Percentiles rank a stretch among this genome's conserved stretches.
Conservation (phyloP, 2,888 invertebrate species). For the Alentia gelatinosa region DNA sequence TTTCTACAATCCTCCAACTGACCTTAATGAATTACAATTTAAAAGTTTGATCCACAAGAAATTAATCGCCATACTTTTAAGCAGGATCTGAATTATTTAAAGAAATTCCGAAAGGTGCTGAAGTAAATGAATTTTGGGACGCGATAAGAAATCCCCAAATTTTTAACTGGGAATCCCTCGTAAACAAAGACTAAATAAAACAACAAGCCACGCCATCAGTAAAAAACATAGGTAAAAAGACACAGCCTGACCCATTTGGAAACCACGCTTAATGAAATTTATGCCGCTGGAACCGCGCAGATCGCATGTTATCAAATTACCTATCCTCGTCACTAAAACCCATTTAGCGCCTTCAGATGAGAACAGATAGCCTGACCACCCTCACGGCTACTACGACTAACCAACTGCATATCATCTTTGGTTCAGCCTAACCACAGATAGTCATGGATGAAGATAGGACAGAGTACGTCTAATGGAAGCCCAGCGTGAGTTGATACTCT, state of each 20-base stretch:
- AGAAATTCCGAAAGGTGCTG: background rate
- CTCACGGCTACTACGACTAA: too few relatives aligned
- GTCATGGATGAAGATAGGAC: background rate
- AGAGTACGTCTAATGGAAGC: background rate
- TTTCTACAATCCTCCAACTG: too few relatives aligned
- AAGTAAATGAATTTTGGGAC: background rate
- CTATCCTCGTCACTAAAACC: background rate
- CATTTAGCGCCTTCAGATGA: background rate
- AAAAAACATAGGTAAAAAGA: background rate
- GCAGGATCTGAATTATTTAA: conserved; percentile 1
- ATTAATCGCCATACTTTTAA: background rate
- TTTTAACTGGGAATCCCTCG: background rate
- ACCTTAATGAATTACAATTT: background rate
- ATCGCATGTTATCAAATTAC: background rate
- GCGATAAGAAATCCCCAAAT: background rate
- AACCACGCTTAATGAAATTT: background rate
- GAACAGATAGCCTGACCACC: background rate
- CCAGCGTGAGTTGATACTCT: background rate
- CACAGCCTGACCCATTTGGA: background rate
- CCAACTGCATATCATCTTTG: background rate
- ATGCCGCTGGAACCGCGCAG: background rate
- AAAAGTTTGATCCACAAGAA: background rate
- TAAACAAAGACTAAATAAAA: background rate
- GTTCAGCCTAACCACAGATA: background rate
- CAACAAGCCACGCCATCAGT: background rate